Base-by-base conservation (phyloP, 2,797 vertebrate species). In the Martes flavigula region DNA sequence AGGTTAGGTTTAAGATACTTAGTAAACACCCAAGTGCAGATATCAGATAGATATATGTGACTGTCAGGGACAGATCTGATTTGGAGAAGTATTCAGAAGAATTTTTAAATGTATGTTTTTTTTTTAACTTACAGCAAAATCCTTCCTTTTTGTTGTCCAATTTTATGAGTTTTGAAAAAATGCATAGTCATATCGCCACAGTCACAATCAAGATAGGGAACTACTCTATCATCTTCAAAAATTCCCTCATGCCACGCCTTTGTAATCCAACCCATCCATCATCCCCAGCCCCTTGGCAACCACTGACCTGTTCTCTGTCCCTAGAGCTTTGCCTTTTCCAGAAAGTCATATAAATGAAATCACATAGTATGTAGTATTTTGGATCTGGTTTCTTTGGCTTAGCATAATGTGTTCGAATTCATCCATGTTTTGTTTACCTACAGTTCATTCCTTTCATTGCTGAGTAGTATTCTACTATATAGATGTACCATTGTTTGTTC, bases 1-100 rank as follows among this genome's bases (percentile, higher is more conserved):
- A 88, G 8, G 12, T 96, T 88, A 72, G 23, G 58, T 68, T 93
- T 83, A 97, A 97, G 62, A 86, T 73, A 35, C 27, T 94, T 88
- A 88, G 56, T 68, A 94, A 94, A 86, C 9, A 95, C 38, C 54
- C 46, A 70, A 73, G 43, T 51, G 60, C 12, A 62, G 23, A n/a
- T 84, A 90, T 20, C 75, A 96, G 46, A 56, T 38, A 46, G 73
- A 72, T 70, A 86, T 43, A n/a, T 77, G 30, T 77, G 30, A 87
- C 40, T 83, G 21, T 91, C 81, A 5, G 46, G 9, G 10, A 82
- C 48, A 86, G 91, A 62, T 85, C 58, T 51, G 5, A 82, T 77
- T 18, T 83, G 27, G 35, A 86, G 43, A 72, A 62, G 2, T 30
- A 94, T 96, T 66, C 12, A 56, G 72, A 89, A 73, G 18, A 51